Evolutionary conservation across 2,113 vertebrate species (phyloP).

Genomic region (Sinocyclocheilus maitianheensis): DNA sequence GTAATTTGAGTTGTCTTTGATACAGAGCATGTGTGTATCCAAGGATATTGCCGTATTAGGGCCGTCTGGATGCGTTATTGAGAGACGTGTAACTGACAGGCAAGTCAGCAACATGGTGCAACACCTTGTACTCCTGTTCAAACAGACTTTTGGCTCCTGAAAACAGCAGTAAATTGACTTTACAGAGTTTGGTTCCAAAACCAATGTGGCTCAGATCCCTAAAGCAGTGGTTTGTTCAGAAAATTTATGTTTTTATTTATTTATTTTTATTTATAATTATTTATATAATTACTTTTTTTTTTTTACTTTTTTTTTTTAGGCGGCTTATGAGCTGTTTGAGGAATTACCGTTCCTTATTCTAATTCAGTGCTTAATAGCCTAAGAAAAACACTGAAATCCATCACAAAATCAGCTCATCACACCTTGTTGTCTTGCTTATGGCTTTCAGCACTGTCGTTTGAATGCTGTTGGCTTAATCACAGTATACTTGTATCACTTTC

Average conservation of each 20-base stretch:
- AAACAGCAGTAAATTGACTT: neutral
- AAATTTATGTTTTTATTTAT: neutral
- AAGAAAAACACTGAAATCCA: neutral
- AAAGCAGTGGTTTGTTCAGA: neutral
- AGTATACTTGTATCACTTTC: neutral
- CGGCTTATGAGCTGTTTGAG: neutral
- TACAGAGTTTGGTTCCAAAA: neutral
- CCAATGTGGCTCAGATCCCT: neutral
- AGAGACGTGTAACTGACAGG: conserved; percentile 1
- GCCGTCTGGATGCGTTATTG: neutral
- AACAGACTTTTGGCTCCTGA: conserved; percentile 15
- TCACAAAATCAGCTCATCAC: neutral
- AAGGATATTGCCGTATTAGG: conserved; percentile 15
- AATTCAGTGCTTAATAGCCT: neutral
- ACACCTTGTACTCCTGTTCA: conserved; percentile 39
- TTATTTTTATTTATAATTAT: neutral
- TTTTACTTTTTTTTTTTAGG: neutral
- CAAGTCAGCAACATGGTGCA: conserved; percentile 31
- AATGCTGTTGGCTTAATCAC: conserved; percentile 2
- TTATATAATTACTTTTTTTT: neutral
- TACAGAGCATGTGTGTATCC: conserved; percentile 1
- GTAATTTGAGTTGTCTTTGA: conserved; percentile 48
- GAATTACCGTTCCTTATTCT: neutral
- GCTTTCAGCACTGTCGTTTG: neutral
- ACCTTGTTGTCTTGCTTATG: conserved; percentile 1